Conservation (phyloP, 2,113 vertebrate species). For the Misgurnus anguillicaudatus region DNA sequence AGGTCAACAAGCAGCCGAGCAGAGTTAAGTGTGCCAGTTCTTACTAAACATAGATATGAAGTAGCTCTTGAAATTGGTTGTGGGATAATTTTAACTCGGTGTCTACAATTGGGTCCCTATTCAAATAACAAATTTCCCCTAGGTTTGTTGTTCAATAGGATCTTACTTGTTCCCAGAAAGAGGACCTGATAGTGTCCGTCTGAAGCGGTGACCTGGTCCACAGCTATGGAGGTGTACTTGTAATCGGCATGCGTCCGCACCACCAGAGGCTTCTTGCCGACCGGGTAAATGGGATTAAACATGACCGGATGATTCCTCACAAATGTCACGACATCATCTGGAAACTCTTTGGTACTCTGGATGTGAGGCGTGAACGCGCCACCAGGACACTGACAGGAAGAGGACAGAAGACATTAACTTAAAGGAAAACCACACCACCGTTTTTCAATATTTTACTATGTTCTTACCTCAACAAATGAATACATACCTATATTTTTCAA, state of each 20-base stretch:
- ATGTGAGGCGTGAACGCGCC: conserved; percentile 95
- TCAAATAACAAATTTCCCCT: not conserved
- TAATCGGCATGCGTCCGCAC: conserved; percentile 90
- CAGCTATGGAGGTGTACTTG: conserved; percentile 91
- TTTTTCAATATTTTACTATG: too few species aligned
- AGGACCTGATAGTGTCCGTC: conserved; percentile 94
- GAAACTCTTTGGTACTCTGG: conserved; percentile 92
- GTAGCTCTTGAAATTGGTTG: not conserved
- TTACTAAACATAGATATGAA: not conserved
- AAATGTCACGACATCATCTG: conserved; percentile 96
- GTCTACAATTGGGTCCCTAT: not conserved
- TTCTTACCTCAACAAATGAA: too few species aligned
- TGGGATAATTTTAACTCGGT: not conserved
- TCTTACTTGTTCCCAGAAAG: conserved; percentile 92
- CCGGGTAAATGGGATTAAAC: conserved; percentile 94
- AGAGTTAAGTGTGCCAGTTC: not conserved
- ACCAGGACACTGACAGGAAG: conserved; percentile 84
- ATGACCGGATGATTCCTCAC: conserved; percentile 96
- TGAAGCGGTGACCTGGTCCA: conserved; percentile 90
- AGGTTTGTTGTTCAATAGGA: not conserved
- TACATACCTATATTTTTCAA: too few species aligned
- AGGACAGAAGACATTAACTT: not conserved
- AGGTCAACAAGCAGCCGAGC: not conserved
- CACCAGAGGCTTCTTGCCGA: conserved; percentile 86
- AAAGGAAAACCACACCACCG: not conserved